Evolutionary conservation across 1,140 invertebrate genomes (phyloP).

Genomic region (Phymastichus coffea): DNA sequence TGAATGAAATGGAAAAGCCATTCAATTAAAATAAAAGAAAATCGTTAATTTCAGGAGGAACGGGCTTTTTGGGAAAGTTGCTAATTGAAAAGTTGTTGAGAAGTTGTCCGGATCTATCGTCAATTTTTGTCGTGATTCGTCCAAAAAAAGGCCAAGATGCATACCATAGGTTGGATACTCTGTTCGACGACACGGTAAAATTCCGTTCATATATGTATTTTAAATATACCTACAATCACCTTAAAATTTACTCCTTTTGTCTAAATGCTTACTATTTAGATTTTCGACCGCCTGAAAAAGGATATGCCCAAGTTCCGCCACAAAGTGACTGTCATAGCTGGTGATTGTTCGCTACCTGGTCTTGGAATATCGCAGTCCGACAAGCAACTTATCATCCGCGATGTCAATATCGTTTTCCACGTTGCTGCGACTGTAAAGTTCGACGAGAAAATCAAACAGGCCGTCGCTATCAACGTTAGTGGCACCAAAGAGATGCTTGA

Average conservation of each 20-base stretch:
- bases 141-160: conserved; percentile 75
- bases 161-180: conserved; percentile 61
- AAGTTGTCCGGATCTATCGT: conserved; percentile 71
- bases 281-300: conserved; percentile 46
- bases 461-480: conserved; percentile 63
- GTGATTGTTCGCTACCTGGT: conserved; percentile 64
- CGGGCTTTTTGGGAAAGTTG: conserved; percentile 71
- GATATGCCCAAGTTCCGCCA: conserved; percentile 49
- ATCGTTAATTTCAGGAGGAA: conserved; percentile 48
- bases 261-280: no score
- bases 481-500: conserved; percentile 62
- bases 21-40: no score
- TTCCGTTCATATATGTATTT: background rate
- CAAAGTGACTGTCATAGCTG: conserved; percentile 64
- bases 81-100: conserved; percentile 82
- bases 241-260: no score
- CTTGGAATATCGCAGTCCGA: conserved; percentile 64
- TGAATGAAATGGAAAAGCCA: no score
- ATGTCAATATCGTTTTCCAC: conserved; percentile 79
- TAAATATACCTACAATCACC: background rate
- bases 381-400: conserved; percentile 59
- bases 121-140: conserved; percentile 76
- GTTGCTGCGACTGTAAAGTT: conserved; percentile 86
- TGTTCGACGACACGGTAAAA: conserved; percentile 67
- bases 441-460: conserved; percentile 74